These are phyloP conservation scores for Pelodiscus sinensis DNA, from an alignment of 2,113 vertebrate species.

Conservation along the genomic window DNA sequence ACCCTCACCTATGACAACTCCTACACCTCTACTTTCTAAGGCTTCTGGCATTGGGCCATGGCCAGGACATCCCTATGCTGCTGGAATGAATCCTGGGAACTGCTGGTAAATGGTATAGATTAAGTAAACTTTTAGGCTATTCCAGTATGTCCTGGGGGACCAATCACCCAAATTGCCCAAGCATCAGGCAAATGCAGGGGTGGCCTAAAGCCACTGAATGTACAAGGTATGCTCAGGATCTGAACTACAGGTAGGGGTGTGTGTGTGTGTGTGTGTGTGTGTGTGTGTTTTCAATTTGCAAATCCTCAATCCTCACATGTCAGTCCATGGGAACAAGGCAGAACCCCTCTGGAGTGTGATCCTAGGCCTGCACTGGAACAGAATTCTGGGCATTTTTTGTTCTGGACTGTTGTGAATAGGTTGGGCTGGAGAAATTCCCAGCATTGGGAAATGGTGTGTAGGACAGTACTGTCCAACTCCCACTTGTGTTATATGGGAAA, in stretches of 20 bases:
- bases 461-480: too few relatives aligned
- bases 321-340: too few relatives aligned
- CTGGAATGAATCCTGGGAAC: not conserved
- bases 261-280: not conserved
- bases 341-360: too few relatives aligned
- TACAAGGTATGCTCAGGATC: not conserved
- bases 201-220: not conserved
- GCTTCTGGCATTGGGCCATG: not conserved
- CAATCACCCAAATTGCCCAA: fast-evolving
- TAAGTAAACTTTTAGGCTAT: not conserved
- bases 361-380: too few relatives aligned
- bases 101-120: not conserved
- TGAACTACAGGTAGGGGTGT: too few relatives aligned
- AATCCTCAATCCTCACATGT: not conserved
- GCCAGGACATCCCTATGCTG: not conserved
- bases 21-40: not conserved
- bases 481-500: too few relatives aligned
- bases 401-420: too few relatives aligned
- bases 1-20: not conserved
- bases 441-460: too few relatives aligned
- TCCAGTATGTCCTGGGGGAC: fast-evolving
- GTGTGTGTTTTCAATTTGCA: not conserved
- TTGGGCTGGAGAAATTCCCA: too few relatives aligned
- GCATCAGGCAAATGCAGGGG: not conserved
- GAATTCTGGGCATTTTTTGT: too few relatives aligned